Percentiles rank a stretch among this genome's conserved stretches.
Conservation (phyloP, 2,888 invertebrate genomes). For the Sinodicranocentrus sp. region DNA sequence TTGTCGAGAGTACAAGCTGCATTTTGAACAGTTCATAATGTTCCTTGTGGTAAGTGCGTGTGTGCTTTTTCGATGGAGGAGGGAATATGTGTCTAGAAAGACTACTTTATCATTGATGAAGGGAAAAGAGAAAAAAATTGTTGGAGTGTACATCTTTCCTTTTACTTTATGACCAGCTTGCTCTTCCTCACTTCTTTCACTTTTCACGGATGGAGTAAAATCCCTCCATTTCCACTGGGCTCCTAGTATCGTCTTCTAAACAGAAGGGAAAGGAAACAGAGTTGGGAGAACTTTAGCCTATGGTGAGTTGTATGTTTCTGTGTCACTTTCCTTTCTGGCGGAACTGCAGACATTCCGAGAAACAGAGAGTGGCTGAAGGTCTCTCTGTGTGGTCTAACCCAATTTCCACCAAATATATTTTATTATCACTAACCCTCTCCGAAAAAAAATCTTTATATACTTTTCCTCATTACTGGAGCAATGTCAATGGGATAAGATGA, state of each 20-base stretch:
- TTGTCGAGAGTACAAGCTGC: not conserved
- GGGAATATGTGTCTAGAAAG: not conserved
- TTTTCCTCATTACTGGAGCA: not conserved
- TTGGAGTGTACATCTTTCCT: not conserved
- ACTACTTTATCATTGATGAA: constrained; percentile 5
- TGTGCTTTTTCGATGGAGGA: not conserved
- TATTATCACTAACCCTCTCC: constrained; percentile 13
- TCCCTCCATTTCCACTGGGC: too few species aligned
- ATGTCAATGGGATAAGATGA: not conserved
- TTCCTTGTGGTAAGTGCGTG: not conserved
- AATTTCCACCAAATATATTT: not conserved
- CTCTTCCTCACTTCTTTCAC: not conserved
- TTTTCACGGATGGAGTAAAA: not conserved
- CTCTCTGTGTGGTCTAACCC: not conserved
- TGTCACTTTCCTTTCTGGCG: too few species aligned
- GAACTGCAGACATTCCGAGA: too few species aligned
- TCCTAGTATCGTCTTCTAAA: too few species aligned
- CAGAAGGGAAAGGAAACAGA: too few species aligned
- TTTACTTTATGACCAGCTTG: not conserved
- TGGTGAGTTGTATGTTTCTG: not conserved
- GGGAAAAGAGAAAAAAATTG: not conserved
- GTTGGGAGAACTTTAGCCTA: too few species aligned
- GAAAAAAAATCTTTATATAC: not conserved
- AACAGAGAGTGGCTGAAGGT: not conserved
- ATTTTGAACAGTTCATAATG: not conserved